Evolutionary conservation across 2,888 invertebrate species (phyloP).

Genomic region (Junonia oenone): DNA sequence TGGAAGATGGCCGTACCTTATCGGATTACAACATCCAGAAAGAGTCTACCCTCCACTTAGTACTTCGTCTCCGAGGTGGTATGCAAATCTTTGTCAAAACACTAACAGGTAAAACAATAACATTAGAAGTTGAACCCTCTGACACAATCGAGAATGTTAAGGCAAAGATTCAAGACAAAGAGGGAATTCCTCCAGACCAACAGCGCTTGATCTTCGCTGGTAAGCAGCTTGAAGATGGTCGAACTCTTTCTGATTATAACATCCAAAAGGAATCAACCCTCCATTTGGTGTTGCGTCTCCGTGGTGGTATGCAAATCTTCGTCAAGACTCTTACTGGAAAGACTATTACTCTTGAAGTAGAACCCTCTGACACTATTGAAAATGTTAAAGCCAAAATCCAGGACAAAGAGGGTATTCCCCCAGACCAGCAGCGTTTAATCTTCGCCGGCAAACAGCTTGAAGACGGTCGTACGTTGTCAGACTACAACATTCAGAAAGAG

Average conservation of each 20-base stretch:
- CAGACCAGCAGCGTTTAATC: slow-evolving; percentile 57
- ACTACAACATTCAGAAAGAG: slow-evolving; percentile 62
- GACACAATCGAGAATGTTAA: slow-evolving; percentile 95
- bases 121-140: slow-evolving; percentile 90
- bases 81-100: slow-evolving; percentile 96
- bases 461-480: slow-evolving; percentile 56
- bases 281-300: slow-evolving; percentile 33
- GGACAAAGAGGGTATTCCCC: slow-evolving; percentile 60
- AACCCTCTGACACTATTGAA: slow-evolving; percentile 47
- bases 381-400: slow-evolving; percentile 63
- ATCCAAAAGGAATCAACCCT: slow-evolving; percentile 28
- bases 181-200: slow-evolving; percentile 88
- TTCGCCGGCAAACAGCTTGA: slow-evolving; percentile 59
- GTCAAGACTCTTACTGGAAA: not conserved
- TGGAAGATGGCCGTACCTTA: slow-evolving; percentile 38
- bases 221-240: slow-evolving; percentile 40
- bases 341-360: not conserved
- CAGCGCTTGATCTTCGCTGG: slow-evolving; percentile 60
- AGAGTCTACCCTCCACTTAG: slow-evolving; percentile 38
- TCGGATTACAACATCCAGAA: slow-evolving; percentile 39
- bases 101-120: slow-evolving; percentile 92
- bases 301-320: slow-evolving; percentile 37
- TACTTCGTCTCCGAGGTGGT: slow-evolving; percentile 32
- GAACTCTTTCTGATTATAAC: slow-evolving; percentile 37
- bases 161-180: slow-evolving; percentile 90